A percentile compares a stretch with the other conserved stretches of the same genome.
These are phyloP conservation scores for Polypterus bichir DNA, from an alignment of 2,113 vertebrate species.

Conservation along the genomic window DNA sequence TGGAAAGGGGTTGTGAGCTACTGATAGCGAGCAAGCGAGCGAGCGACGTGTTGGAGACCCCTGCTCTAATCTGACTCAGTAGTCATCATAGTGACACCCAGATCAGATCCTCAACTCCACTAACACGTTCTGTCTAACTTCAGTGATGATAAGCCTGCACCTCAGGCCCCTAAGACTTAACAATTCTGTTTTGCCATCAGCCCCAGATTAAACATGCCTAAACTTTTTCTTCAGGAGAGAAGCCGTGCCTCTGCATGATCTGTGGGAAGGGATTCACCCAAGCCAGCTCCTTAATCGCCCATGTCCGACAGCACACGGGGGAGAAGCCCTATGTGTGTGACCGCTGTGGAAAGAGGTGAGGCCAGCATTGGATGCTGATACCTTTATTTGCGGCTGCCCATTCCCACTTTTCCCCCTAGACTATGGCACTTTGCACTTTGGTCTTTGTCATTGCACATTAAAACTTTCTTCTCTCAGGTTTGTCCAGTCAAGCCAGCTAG, in stretches of 20 bases:
- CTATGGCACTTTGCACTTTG: no score
- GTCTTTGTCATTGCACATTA: background rate
- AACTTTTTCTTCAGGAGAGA: conserved; percentile 65
- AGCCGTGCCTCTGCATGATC: conserved; percentile 82
- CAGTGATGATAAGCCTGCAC: no score
- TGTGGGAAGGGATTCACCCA: conserved; percentile 95
- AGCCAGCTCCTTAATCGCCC: conserved; percentile 92
- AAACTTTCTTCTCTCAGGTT: conserved; percentile 52
- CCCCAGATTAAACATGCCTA: no score
- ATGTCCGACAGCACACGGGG: conserved; percentile 90
- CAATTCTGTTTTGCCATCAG: background rate
- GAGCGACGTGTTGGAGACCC: no score
- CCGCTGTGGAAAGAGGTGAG: conserved; percentile 90
- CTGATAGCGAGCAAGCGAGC: background rate
- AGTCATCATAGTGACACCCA: background rate
- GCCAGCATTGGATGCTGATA: background rate
- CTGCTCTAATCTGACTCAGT: background rate
- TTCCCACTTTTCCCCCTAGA: no score
- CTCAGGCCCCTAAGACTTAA: no score
- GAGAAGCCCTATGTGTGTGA: conserved; percentile 97
- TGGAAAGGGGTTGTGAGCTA: no score
- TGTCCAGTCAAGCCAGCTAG: conserved; percentile 91
- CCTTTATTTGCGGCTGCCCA: no score
- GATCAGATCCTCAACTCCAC: background rate
- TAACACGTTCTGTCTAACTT: background rate